Evolutionary conservation across 2,113 vertebrate species (phyloP).

Genomic region (Alaudala cheleensis): DNA sequence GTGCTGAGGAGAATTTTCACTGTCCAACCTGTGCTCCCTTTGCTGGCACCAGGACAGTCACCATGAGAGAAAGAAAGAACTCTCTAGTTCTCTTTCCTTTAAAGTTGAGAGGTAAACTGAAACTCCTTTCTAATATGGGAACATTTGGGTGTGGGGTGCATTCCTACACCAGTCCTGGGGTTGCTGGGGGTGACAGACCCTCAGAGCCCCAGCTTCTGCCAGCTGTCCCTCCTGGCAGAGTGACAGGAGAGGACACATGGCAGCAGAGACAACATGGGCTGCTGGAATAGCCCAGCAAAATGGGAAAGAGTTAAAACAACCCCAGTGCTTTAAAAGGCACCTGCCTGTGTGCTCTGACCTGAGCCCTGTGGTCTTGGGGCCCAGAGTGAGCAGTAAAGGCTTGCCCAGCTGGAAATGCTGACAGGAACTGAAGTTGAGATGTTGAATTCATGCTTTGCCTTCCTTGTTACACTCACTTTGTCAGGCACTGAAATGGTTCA

Average conservation of each 20-base stretch:
- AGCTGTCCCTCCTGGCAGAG: neutral
- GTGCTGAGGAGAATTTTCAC: too few relatives aligned
- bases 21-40: too few relatives aligned
- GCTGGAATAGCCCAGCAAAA: neutral
- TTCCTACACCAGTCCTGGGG: neutral
- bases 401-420: neutral
- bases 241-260: fast-evolving
- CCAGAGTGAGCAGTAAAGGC: neutral
- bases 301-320: neutral
- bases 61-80: too few relatives aligned
- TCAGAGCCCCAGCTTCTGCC: neutral
- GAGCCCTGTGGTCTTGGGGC: neutral
- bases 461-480: fast-evolving
- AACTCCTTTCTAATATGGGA: too few relatives aligned
- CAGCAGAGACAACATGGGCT: fast-evolving
- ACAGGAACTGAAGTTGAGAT: neutral
- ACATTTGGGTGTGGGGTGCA: too few relatives aligned
- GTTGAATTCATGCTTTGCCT: neutral
- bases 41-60: too few relatives aligned
- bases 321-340: neutral
- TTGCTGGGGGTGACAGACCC: fast-evolving
- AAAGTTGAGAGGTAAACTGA: too few relatives aligned
- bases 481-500: neutral
- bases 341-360: neutral
- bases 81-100: too few relatives aligned